These are phyloP conservation scores for Cirrhinus mrigala DNA, from an alignment of 2,797 vertebrate species.

Conservation along the genomic window DNA sequence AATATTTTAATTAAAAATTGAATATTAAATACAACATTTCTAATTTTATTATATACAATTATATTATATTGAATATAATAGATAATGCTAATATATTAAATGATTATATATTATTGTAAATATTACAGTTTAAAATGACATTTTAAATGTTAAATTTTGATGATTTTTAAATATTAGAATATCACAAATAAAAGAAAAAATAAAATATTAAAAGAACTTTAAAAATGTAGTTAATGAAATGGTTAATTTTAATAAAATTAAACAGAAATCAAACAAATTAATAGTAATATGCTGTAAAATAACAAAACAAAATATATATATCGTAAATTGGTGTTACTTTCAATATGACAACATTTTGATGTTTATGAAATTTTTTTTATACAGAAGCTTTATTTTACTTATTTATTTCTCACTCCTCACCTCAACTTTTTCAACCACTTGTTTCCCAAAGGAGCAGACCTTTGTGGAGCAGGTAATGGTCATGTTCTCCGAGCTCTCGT, in stretches of 20 bases:
- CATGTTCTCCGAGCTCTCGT: conserved; percentile 99
- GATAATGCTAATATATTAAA: too few species aligned
- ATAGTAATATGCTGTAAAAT: background rate
- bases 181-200: background rate
- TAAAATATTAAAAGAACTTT: background rate
- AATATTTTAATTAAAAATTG: too few species aligned
- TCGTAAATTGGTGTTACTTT: background rate
- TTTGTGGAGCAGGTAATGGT: conserved; percentile 99
- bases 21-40: too few species aligned
- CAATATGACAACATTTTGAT: background rate
- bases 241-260: too few species aligned
- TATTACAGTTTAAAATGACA: background rate
- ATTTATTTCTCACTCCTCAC: conserved; percentile 74
- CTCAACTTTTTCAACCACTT: conserved; percentile 99
- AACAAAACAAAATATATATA: background rate
- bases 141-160: background rate
- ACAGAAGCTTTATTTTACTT: background rate
- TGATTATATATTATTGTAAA: too few species aligned
- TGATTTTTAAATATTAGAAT: background rate
- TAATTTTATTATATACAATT: too few species aligned
- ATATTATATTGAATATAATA: too few species aligned
- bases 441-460: conserved; percentile 99
- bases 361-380: background rate
- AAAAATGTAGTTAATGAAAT: background rate
- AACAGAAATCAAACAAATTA: too few species aligned